Conservation (phyloP, 92 coral and sea anemone species). For the Desmophyllum pertusum region DNA sequence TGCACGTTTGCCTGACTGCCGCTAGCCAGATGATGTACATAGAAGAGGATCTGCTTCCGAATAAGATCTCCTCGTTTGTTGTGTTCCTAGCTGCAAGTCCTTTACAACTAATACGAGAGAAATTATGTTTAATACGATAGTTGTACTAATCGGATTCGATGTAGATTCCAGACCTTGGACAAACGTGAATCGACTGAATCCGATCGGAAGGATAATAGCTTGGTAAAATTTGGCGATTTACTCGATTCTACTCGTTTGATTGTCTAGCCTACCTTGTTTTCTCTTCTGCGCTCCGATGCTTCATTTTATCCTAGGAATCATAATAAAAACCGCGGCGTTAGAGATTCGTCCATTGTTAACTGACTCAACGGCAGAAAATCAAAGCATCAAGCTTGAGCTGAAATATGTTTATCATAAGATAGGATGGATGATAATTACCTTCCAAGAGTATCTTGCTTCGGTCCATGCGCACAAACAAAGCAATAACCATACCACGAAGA, state of each 20-base stretch:
- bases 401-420: not conserved
- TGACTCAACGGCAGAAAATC: not conserved
- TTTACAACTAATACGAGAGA: not conserved
- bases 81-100: not conserved
- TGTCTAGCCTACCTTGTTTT: conserved; percentile 31
- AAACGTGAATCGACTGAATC: conserved; percentile 32
- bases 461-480: conserved; percentile 13
- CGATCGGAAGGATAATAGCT: conserved; percentile 8
- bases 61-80: not conserved
- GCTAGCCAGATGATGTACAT: too few relatives aligned
- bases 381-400: not conserved
- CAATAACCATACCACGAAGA: not conserved
- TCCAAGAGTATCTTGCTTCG: conserved; percentile 1
- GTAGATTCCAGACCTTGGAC: conserved; percentile 18
- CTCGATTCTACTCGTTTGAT: too few relatives aligned
- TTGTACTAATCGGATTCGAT: conserved; percentile 19
- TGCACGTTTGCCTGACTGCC: not conserved
- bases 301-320: conserved; percentile 3
- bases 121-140: conserved; percentile 13
- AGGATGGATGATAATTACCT: conserved; percentile 10
- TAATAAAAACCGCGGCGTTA: not conserved
- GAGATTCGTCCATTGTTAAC: not conserved
- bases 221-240: conserved; percentile 8
- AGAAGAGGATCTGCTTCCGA: not conserved
- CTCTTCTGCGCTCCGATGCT: conserved; percentile 34